A percentile compares a stretch with the other conserved stretches of the same genome.
Conservation (phyloP, 1,140 invertebrate species). For the Leptinotarsa undecemlineata region DNA sequence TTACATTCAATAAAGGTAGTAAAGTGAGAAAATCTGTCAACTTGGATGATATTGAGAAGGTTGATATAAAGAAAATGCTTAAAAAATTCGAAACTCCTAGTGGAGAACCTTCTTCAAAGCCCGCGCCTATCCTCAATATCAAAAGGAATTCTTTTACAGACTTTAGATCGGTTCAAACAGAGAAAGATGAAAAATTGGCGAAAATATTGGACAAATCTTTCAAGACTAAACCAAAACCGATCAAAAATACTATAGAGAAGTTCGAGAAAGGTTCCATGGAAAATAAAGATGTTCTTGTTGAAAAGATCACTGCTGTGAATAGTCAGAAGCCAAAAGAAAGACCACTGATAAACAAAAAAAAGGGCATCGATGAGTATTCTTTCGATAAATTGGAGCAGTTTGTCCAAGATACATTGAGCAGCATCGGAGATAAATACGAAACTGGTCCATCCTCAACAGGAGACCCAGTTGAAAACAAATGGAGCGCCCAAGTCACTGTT, state of each 20-base stretch:
- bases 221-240: conserved; percentile 30
- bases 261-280: conserved; percentile 29
- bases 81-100: conserved; percentile 47
- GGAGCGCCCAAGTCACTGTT: conserved; percentile 44
- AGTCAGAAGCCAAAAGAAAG: neutral
- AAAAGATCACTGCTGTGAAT: neutral
- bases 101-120: conserved; percentile 31
- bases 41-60: conserved; percentile 51
- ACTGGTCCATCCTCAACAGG: neutral
- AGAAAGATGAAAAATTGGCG: neutral
- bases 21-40: conserved; percentile 49
- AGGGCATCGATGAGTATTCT: neutral
- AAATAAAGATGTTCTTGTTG: neutral
- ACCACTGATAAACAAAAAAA: neutral
- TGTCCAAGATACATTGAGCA: conserved; percentile 35
- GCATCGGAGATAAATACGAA: conserved; percentile 35
- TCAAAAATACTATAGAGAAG: conserved; percentile 33
- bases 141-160: conserved; percentile 23
- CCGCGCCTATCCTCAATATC: neutral
- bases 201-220: neutral
- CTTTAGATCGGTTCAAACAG: conserved; percentile 18
- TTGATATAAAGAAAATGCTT: conserved; percentile 52
- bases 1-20: conserved; percentile 39
- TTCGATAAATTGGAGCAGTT: conserved; percentile 45
- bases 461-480: conserved; percentile 31